Percentiles rank a stretch among this genome's conserved stretches.
Conservation (phyloP, 64 coral and sea anemone genomes). For the Montipora efflorescens region DNA sequence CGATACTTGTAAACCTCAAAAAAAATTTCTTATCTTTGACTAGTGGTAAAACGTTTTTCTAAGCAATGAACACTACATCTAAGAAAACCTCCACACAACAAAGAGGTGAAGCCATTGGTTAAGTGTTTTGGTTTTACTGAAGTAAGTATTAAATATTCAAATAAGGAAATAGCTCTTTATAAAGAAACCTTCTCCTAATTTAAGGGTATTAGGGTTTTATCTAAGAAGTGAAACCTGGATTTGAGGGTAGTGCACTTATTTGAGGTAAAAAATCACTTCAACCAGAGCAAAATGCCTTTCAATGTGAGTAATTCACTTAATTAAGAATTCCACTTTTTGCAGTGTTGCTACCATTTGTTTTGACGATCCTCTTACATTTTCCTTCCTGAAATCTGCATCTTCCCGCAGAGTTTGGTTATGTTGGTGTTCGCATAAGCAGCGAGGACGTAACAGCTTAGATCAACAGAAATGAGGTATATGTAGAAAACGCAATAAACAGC, state of each 20-base stretch:
- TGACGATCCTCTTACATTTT: no score
- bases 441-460: no score
- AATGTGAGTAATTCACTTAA: neutral
- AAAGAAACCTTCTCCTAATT: neutral
- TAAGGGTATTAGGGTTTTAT: neutral
- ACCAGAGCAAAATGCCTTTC: neutral
- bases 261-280: slow-evolving; percentile 1
- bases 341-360: no score
- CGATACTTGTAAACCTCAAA: no score
- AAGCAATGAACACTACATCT: neutral
- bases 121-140: neutral
- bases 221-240: neutral
- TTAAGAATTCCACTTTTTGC: neutral
- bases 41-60: neutral
- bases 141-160: neutral
- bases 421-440: no score
- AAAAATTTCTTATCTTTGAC: no score
- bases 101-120: neutral
- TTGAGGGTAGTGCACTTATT: neutral
- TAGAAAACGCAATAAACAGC: no score
- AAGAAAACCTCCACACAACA: neutral
- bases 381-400: no score
- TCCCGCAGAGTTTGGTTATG: no score
- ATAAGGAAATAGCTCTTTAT: neutral
- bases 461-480: no score